Conservation (phyloP, 2,888 invertebrate genomes). For the Ophioninae sp. region DNA sequence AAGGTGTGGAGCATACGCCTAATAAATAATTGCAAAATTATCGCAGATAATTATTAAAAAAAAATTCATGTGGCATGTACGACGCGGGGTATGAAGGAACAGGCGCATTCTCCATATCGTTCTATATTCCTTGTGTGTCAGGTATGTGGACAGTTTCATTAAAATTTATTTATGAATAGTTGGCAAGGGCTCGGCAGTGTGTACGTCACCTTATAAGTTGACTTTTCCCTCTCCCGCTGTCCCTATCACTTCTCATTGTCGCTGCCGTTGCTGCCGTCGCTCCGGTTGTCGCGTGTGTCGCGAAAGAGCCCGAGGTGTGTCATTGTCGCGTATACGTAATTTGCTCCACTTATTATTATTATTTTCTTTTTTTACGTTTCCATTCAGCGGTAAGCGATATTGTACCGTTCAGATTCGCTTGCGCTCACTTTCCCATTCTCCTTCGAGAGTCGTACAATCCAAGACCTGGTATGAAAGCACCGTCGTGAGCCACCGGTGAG, state of each 20-base stretch:
- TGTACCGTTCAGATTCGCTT: slow-evolving; percentile 49
- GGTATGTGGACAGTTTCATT: slow-evolving; percentile 73
- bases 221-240: slow-evolving; percentile 38
- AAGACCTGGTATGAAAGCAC: slow-evolving; percentile 8
- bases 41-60: slow-evolving; percentile 22
- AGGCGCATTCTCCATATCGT: slow-evolving; percentile 55
- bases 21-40: slow-evolving; percentile 59
- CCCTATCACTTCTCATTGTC: slow-evolving; percentile 52
- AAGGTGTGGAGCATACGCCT: slow-evolving; percentile 51
- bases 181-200: slow-evolving; percentile 75
- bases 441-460: not conserved
- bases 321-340: slow-evolving; percentile 71
- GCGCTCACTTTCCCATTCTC: slow-evolving; percentile 49
- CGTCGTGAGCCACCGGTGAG: not conserved
- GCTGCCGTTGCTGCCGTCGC: slow-evolving; percentile 46
- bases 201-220: slow-evolving; percentile 61
- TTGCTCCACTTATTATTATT: slow-evolving; percentile 69
- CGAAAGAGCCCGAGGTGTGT: slow-evolving; percentile 71
- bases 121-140: slow-evolving; percentile 50
- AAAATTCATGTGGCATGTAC: slow-evolving; percentile 19
- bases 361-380: slow-evolving; percentile 36
- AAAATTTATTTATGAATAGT: slow-evolving; percentile 78
- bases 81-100: slow-evolving; percentile 47
- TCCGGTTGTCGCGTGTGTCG: slow-evolving; percentile 60
- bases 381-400: slow-evolving; percentile 47